Evolutionary conservation across 2,888 invertebrate species (phyloP).

Genomic region (Acanthopleura granulata): DNA sequence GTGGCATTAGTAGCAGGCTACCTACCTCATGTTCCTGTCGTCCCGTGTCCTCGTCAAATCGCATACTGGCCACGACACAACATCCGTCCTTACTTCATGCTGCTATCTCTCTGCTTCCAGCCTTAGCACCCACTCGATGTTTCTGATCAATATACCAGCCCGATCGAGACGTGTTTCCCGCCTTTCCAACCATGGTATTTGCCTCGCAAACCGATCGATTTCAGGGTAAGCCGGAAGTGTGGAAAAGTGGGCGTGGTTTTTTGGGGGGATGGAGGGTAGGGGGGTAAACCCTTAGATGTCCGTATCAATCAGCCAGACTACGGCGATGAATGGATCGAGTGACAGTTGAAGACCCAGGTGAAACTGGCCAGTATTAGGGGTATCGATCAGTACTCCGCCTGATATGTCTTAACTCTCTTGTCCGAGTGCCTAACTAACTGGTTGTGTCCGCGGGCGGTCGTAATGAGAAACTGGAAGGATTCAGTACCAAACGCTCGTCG

Average conservation of each 20-base stretch:
- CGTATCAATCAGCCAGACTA: no score
- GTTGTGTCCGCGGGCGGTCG: no score
- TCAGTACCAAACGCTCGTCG: no score
- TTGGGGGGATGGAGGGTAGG: neutral
- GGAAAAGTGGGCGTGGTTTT: neutral
- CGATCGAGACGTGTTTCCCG: neutral
- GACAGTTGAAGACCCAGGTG: no score
- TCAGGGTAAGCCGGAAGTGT: neutral
- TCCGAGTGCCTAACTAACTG: no score
- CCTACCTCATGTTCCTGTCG: neutral
- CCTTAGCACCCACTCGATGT: neutral
- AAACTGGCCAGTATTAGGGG: no score
- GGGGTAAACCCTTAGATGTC: no score
- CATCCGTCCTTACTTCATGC: conserved; percentile 5
- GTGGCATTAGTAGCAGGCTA: neutral
- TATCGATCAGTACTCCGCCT: no score
- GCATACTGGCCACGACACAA: conserved; percentile 6
- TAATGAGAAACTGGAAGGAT: no score
- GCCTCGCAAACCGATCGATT: neutral
- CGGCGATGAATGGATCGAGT: no score
- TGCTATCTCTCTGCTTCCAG: neutral
- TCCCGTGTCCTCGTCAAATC: neutral
- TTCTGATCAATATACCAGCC: neutral
- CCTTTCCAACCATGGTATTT: neutral
- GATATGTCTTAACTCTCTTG: no score